These are phyloP conservation scores for Nasonovia ribisnigri DNA, from an alignment of 2,888 invertebrate species.

Conservation along the genomic window DNA sequence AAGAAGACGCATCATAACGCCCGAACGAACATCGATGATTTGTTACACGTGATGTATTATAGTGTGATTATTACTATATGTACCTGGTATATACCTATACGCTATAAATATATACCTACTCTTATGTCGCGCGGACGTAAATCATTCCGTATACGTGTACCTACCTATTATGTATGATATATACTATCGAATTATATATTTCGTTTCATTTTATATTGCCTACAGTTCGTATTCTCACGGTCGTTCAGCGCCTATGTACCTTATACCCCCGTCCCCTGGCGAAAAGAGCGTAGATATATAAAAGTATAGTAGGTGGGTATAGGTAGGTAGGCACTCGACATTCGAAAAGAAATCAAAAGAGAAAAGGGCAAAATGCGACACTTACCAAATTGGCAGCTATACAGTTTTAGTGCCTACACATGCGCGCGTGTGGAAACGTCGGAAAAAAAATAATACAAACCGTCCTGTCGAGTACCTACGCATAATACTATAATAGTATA, in stretches of 20 bases:
- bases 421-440: not conserved
- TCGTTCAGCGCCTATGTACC: not conserved
- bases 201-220: not conserved
- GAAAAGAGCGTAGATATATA: not conserved
- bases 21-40: slow-evolving; percentile 64
- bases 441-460: slow-evolving; percentile 30
- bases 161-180: not conserved
- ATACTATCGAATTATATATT: not conserved
- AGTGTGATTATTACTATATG: not conserved
- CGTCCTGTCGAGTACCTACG: not conserved
- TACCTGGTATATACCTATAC: not conserved
- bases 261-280: not conserved
- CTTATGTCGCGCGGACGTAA: slow-evolving; percentile 24
- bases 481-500: not conserved
- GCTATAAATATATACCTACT: not conserved
- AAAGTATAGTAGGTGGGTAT: not conserved
- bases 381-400: not conserved
- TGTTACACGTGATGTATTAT: slow-evolving; percentile 32
- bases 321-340: not conserved
- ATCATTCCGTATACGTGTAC: slow-evolving; percentile 23
- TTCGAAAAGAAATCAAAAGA: not conserved
- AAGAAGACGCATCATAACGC: slow-evolving; percentile 63
- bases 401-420: not conserved
- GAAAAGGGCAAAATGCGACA: slow-evolving; percentile 7
- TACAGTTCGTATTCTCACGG: slow-evolving; percentile 20